Base-by-base conservation (phyloP, 2,113 vertebrate genomes). In the Macrotis lagotis region DNA sequence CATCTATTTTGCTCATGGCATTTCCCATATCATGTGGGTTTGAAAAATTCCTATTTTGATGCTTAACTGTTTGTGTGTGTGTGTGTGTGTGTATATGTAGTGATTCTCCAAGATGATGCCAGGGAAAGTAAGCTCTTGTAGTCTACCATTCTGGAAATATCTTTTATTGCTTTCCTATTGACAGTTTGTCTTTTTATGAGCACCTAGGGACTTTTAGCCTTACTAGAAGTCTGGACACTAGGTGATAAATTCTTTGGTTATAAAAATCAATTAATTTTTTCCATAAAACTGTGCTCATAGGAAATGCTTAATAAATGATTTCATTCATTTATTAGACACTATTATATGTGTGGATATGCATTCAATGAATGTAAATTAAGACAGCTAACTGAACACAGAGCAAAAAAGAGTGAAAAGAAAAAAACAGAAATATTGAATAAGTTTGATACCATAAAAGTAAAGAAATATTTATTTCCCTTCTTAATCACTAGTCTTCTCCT, bases 391-490 rank as follows among this genome's bases (percentile, higher is more conserved):
- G 10, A 59, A 92, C n/a, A 51, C 50, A 93, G 96, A 91, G 25
- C 50, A 91, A 83, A 89, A 37, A 91, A 44, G 37, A 83, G n/a
- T 22, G 7, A 16, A 49, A 8, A 50, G 6, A n/a, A 96, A 94
- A 88, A 25, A 16, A 91, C 66, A 95, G 88, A 55, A 92, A 44
- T 50, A 25, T 19, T 74, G 7, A 52, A 91, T 6, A 51, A 90
- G 25, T 93, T 89, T 50, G 88, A 49, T 6, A 48, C 83, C 37
- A 88, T 6, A 92, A 94, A 74, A 88, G 88, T 89, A 92, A 74
- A 51, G 92, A 93, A 94, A 55, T 89, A 66, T 47, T 37, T 53
- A 10, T 22, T 47, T 25, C 47, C 50, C 92, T 93, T 89, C n/a
- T 14, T 88, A 37, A 48, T 92, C 47, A 50, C 26, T 51, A 26